These are phyloP conservation scores for Hyperoplus immaculatus DNA, from an alignment of 2,797 vertebrate species.

Conservation along the genomic window DNA sequence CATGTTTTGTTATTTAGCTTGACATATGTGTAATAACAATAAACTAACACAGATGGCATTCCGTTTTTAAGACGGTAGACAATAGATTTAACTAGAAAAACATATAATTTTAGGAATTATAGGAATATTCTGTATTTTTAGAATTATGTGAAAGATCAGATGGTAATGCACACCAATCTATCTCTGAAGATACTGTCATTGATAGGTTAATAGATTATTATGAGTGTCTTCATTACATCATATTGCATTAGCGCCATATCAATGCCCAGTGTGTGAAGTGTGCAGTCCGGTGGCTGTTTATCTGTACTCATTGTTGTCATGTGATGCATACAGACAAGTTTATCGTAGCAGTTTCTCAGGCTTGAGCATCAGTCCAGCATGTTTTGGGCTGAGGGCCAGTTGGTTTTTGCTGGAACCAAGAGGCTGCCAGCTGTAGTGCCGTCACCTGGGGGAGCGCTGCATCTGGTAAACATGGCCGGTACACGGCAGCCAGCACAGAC, in stretches of 20 bases:
- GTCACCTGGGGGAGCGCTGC: conserved; percentile 78
- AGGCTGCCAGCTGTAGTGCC: conserved; percentile 71
- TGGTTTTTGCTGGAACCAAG: conserved; percentile 59
- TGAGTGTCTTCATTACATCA: neutral
- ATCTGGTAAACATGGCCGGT: conserved; percentile 78
- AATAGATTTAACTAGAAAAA: no score
- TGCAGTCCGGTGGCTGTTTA: conserved; percentile 29
- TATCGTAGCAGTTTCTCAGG: conserved; percentile 48
- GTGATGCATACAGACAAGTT: conserved; percentile 38
- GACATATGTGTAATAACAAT: neutral
- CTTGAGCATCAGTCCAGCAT: conserved; percentile 42
- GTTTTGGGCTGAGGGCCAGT: conserved; percentile 63
- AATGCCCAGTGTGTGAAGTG: conserved; percentile 15
- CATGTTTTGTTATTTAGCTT: neutral
- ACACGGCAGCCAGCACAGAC: conserved; percentile 46
- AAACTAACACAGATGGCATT: neutral
- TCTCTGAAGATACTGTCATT: neutral
- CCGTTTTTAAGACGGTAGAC: neutral
- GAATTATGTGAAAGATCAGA: neutral
- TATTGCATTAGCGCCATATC: neutral
- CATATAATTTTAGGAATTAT: no score
- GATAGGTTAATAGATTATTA: neutral
- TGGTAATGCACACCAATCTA: neutral
- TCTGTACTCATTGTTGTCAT: neutral
- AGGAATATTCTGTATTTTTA: no score